A percentile compares a stretch with the other conserved stretches of the same genome.
Evolutionary conservation across 1,140 invertebrate genomes (phyloP).

Genomic region (Gryon sp.): DNA sequence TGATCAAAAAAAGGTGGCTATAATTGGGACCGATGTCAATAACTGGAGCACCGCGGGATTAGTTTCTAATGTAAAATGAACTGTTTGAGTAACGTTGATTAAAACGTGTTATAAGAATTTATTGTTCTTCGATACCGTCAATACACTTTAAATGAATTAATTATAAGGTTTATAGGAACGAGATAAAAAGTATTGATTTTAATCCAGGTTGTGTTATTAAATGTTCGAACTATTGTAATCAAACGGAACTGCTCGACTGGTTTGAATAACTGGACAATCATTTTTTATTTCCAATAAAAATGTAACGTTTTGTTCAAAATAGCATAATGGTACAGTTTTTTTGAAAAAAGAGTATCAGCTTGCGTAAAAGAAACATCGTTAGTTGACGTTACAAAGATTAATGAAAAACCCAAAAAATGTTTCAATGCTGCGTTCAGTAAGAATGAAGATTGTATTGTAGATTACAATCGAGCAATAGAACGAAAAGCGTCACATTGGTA

Average conservation of each 20-base stretch:
- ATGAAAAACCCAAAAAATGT: constrained; percentile 3
- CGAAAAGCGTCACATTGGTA: constrained; percentile 22
- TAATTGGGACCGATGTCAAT: constrained; percentile 3
- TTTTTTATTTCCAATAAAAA: too few species aligned
- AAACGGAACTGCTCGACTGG: neutral
- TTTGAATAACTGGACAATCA: neutral
- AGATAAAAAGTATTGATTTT: neutral
- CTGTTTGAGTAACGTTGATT: neutral
- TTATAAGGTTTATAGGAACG: neutral
- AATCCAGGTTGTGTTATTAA: neutral
- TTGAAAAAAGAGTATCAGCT: constrained; percentile 2
- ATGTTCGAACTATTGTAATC: neutral
- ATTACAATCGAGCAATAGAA: constrained; percentile 7
- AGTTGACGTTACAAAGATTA: neutral
- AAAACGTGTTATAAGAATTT: constrained; percentile 1
- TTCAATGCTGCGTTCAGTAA: neutral
- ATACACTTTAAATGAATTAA: constrained; percentile 2
- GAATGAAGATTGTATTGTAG: neutral
- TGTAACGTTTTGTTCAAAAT: too few species aligned
- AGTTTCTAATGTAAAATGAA: constrained; percentile 14
- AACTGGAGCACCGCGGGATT: constrained; percentile 4
- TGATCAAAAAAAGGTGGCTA: neutral
- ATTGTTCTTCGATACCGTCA: neutral
- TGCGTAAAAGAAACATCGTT: constrained; percentile 5
- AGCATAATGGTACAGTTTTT: neutral